Base-by-base conservation (phyloP, 2,113 vertebrate genomes). In the Oryzias melastigma region DNA sequence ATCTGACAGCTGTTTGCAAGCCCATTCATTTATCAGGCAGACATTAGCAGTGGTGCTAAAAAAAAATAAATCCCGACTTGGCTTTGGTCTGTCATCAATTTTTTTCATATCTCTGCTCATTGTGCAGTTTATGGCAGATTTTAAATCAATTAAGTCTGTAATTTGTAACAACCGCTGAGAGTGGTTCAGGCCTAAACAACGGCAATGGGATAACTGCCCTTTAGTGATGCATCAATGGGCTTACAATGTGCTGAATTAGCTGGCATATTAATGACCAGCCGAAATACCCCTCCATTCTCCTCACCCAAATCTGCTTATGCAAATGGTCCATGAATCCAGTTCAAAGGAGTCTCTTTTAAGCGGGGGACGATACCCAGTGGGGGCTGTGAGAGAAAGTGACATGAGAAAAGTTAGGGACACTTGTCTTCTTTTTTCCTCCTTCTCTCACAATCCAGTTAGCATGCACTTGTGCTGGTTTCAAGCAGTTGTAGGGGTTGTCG, bases 231-330 rank as follows among this genome's bases (percentile, higher is more conserved):
- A 92, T 95, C 97, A 98, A 97, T 98, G 93, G 95, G 96, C 94
- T 98, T 96, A 97, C 95, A 98, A 94, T 98, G 95, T 94, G 94
- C 94, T 95, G 96, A 96, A 98, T 98, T 98, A 98, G 95, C 93
- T 95, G 91, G 95, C 96, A 98, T 98, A 98, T 98, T 98, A 98
- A 98, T 97, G 95, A 95, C 93, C 93, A 94, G 94, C 94, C 93
- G 94, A 93, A 94, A 89, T 92, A 91, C 90, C 91, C 82, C 74
- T 92, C 92, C 93, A 95, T 97, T 97, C 94, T 95, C 92, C 92
- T 86, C 88, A 85, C 89, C 89, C 93, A 97, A 98, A 98, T 98
- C 97, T 98, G 93, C 96, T 99, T 99, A 98, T 98, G 97, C 96
- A 98, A 98, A 99, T 98, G 94, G 91, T 76, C 94, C 94, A 96